Conservation (phyloP, 1,140 invertebrate genomes). For the Zaprionus gabonicus region DNA sequence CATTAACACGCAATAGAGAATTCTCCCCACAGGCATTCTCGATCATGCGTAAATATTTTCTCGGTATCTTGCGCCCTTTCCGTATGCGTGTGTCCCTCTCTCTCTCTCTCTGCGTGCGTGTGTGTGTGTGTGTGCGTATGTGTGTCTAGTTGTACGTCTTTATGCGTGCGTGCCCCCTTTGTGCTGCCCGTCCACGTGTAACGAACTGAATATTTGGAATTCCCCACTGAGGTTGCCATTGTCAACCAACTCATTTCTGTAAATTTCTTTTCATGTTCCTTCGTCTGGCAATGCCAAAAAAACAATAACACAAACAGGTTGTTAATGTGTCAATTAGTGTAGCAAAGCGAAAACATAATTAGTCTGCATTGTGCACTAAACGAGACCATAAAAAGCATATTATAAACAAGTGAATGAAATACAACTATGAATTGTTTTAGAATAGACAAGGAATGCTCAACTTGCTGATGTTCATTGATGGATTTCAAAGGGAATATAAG, state of each 20-base stretch:
- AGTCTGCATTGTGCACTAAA: conserved; percentile 6
- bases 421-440: background rate
- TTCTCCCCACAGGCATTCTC: conserved; percentile 21
- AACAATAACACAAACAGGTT: background rate
- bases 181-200: conserved; percentile 5
- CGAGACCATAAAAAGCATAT: background rate
- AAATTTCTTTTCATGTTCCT: conserved; percentile 13
- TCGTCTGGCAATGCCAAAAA: conserved; percentile 1
- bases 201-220: conserved; percentile 9
- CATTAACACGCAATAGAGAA: conserved; percentile 64
- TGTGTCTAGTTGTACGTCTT: background rate
- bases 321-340: conserved; percentile 7
- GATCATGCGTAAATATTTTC: conserved; percentile 52
- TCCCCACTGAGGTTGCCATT: conserved; percentile 17
- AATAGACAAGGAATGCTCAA: background rate
- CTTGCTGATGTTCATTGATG: background rate
- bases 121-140: background rate
- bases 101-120: background rate
- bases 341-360: conserved; percentile 5
- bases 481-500: too few relatives aligned
- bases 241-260: conserved; percentile 11
- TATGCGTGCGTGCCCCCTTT: background rate
- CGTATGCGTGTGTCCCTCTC: background rate
- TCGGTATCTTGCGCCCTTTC: conserved; percentile 13
- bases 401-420: background rate